phyloP scores from a whole-genome alignment of 2,797 vertebrate species.

The Cygnus olor region DNA sequence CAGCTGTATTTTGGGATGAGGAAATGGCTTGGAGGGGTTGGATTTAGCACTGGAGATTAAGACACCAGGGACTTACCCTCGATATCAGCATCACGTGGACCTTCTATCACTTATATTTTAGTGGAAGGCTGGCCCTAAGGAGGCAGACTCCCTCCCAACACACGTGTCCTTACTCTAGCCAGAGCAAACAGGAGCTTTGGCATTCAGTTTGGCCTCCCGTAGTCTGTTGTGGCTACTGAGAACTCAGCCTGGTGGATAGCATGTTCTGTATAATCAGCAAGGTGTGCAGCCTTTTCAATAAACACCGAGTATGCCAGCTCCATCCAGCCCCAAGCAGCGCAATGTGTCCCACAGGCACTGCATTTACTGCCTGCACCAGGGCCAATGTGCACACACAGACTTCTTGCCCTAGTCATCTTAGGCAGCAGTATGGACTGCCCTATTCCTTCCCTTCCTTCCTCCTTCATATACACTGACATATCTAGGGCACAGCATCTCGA shows the following conservation, averaged over 20 bases:
- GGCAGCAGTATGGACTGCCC: neutral
- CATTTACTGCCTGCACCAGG: neutral
- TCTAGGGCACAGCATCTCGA: neutral
- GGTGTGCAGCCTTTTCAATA: neutral
- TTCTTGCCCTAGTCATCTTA: neutral
- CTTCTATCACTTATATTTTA: neutral
- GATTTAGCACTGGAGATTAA: neutral
- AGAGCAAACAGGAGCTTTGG: neutral
- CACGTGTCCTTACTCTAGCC: rapidly evolving
- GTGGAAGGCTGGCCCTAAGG: neutral
- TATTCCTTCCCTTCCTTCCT: neutral
- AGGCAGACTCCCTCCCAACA: neutral
- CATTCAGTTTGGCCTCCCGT: neutral
- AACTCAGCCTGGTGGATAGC: neutral
- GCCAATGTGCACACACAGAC: neutral
- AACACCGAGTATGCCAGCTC: no score
- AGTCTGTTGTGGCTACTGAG: neutral
- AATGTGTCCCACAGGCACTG: neutral
- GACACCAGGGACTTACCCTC: neutral
- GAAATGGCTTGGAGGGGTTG: neutral
- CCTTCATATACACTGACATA: neutral
- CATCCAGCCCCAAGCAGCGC: neutral
- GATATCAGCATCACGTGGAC: neutral
- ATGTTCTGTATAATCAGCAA: neutral
- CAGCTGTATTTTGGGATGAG: neutral